A percentile compares a stretch with the other conserved stretches of the same genome.
Evolutionary conservation across 1,140 invertebrate genomes (phyloP).

Genomic region (Helicoverpa armigera): DNA sequence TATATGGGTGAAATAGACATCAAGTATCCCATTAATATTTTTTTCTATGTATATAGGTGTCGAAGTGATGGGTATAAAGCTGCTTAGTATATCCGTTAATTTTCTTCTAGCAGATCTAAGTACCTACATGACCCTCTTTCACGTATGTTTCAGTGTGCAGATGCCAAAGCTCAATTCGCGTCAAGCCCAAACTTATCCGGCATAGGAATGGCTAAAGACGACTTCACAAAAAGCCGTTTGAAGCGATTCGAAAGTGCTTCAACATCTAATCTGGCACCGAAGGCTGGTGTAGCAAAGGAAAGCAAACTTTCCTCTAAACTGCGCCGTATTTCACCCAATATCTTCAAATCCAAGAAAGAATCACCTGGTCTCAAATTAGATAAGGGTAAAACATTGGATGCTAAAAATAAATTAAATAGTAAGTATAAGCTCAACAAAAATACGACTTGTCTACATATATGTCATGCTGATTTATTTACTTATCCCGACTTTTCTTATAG

Average conservation of each 20-base stretch:
- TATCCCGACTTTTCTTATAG: conserved; percentile 58
- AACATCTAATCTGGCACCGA: conserved; percentile 68
- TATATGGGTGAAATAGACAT: too few relatives aligned
- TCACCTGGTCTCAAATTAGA: conserved; percentile 58
- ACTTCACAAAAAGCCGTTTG: conserved; percentile 63
- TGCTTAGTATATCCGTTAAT: too few relatives aligned
- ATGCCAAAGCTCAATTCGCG: conserved; percentile 72
- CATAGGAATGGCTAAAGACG: conserved; percentile 59
- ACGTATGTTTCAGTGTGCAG: conserved; percentile 63
- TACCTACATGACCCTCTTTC: background rate
- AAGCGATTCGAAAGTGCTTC: conserved; percentile 73
- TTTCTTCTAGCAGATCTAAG: background rate
- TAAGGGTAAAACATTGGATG: conserved; percentile 61
- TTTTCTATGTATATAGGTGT: too few relatives aligned
- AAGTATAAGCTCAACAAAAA: conserved; percentile 42
- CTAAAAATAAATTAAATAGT: conserved; percentile 71
- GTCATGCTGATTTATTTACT: too few relatives aligned
- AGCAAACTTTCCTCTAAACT: conserved; percentile 63
- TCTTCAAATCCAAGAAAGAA: conserved; percentile 71
- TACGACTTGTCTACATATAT: too few relatives aligned
- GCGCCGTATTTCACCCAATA: conserved; percentile 69
- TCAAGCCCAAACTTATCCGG: conserved; percentile 78
- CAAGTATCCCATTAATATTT: too few relatives aligned
- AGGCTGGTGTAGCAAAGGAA: conserved; percentile 55
- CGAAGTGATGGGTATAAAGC: too few relatives aligned